Conservation (phyloP, 1,140 invertebrate genomes). For the Laupala kohalensis region DNA sequence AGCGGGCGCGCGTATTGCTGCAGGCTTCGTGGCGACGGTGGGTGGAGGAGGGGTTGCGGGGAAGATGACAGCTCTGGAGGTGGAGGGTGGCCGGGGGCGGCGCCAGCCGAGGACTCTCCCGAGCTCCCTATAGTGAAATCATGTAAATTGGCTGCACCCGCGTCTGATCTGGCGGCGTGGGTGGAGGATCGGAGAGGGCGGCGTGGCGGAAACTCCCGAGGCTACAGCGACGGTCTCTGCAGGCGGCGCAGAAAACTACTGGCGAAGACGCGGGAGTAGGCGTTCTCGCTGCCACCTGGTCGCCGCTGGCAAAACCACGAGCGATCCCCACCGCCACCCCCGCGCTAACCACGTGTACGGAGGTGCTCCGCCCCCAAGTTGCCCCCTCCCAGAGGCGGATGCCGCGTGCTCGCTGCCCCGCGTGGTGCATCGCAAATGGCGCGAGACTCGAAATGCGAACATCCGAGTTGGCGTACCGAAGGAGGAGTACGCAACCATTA, state of each 20-base stretch:
- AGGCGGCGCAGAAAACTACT: too few relatives aligned
- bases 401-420: background rate
- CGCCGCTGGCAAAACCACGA: background rate
- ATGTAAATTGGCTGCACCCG: background rate
- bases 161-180: background rate
- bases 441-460: too few relatives aligned
- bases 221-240: too few relatives aligned
- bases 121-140: background rate
- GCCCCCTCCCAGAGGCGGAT: background rate
- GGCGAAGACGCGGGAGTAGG: background rate
- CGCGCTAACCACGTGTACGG: background rate
- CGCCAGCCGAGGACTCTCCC: background rate
- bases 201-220: too few relatives aligned
- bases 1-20: background rate
- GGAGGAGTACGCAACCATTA: too few relatives aligned
- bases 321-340: background rate
- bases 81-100: too few relatives aligned
- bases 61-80: too few relatives aligned
- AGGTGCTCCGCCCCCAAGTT: too few relatives aligned
- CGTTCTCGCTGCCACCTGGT: background rate
- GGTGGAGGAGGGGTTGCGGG: background rate
- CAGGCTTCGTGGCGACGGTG: background rate
- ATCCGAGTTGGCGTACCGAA: too few relatives aligned
- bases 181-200: too few relatives aligned
- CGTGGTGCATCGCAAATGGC: too few relatives aligned